These are phyloP conservation scores for Lophotis ruficrista DNA, from an alignment of 2,113 vertebrate species.

Conservation along the genomic window DNA sequence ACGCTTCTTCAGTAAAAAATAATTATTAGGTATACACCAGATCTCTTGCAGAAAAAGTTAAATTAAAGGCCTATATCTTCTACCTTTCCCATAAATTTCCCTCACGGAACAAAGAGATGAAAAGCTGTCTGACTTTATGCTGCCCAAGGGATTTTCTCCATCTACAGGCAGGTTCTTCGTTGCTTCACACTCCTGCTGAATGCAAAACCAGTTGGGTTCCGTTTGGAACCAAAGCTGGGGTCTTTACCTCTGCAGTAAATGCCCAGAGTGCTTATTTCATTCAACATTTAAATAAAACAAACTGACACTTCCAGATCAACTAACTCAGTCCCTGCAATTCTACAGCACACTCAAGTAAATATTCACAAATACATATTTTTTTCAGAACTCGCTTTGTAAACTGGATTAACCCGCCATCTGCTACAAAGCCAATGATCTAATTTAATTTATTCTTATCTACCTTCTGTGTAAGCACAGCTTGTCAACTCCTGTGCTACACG, in stretches of 20 bases:
- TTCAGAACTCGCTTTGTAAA: conserved; percentile 48
- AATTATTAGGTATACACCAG: conserved; percentile 4
- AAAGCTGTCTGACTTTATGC: not conserved
- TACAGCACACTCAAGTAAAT: not conserved
- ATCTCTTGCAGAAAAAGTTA: not conserved
- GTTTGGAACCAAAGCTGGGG: not conserved
- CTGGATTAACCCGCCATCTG: conserved; percentile 69
- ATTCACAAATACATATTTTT: not conserved
- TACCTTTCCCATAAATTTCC: not conserved
- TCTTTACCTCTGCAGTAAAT: not conserved
- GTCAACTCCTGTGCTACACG: conserved; percentile 31
- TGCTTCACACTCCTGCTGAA: not conserved
- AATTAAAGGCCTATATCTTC: not conserved
- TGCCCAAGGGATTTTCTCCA: not conserved
- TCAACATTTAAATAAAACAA: not conserved
- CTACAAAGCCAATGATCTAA: conserved; percentile 71
- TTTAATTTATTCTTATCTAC: conserved; percentile 76
- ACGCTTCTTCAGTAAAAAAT: not conserved
- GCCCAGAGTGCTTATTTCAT: not conserved
- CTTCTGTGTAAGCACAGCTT: conserved; percentile 74
- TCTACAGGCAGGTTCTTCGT: not conserved
- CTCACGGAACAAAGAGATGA: not conserved
- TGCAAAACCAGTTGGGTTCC: not conserved
- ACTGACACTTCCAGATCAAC: not conserved
- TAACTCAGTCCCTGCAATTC: not conserved